These are phyloP conservation scores for Megastigmus dorsalis DNA, from an alignment of 2,888 invertebrate genomes.

Conservation along the genomic window DNA sequence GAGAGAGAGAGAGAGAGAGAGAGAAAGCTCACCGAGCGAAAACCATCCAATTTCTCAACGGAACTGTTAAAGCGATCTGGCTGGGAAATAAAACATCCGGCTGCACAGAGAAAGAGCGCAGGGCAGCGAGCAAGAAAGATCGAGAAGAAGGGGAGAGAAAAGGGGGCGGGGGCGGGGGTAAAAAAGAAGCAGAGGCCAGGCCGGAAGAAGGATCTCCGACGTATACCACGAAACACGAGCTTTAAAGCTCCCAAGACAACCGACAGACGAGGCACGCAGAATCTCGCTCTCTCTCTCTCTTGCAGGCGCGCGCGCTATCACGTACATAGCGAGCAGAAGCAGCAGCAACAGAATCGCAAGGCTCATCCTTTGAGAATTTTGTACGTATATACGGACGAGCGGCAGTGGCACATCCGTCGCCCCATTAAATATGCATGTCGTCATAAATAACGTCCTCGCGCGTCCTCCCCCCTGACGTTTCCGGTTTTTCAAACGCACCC, in stretches of 20 bases:
- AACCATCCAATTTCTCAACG: slow-evolving; percentile 38
- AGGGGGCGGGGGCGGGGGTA: too few relatives aligned
- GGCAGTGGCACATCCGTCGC: slow-evolving; percentile 13
- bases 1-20: too few relatives aligned
- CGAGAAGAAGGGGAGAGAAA: neutral
- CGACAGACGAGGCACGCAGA: neutral
- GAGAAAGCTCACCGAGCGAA: too few relatives aligned
- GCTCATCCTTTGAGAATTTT: slow-evolving; percentile 50
- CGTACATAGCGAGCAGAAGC: neutral
- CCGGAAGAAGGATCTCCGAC: neutral
- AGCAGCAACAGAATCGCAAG: neutral
- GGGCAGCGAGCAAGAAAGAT: neutral
- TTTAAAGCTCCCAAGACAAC: slow-evolving; percentile 46
- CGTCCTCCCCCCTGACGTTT: too few relatives aligned
- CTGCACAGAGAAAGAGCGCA: too few relatives aligned
- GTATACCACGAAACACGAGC: slow-evolving; percentile 33
- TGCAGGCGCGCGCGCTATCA: neutral
- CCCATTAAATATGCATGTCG: slow-evolving; percentile 49
- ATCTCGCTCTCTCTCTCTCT: too few relatives aligned
- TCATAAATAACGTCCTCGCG: slow-evolving; percentile 43
- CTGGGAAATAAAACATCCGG: slow-evolving; percentile 15
- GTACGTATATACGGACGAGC: slow-evolving; percentile 8
- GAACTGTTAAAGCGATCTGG: slow-evolving; percentile 26
- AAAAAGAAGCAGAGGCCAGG: too few relatives aligned
- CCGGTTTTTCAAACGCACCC: slow-evolving; percentile 36